Evolutionary conservation across 2,113 vertebrate genomes (phyloP).

Genomic region (Gnathonemus echidnorhynchus): DNA sequence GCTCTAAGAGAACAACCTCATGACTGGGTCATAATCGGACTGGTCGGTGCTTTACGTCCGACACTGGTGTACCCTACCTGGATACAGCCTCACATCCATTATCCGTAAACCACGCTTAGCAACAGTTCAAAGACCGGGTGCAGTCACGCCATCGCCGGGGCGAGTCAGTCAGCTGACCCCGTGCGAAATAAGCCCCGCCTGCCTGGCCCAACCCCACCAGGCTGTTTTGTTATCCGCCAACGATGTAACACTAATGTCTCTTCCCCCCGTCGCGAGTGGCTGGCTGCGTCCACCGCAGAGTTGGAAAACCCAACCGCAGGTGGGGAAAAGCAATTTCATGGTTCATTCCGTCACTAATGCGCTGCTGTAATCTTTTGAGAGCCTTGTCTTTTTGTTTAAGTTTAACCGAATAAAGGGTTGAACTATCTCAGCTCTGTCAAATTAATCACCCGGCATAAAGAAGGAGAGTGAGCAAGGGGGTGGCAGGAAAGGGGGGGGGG

Average conservation of each 20-base stretch:
- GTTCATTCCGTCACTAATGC: slow-evolving; percentile 61
- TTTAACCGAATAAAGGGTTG: slow-evolving; percentile 63
- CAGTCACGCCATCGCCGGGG: not conserved
- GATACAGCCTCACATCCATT: not conserved
- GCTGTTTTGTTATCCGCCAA: slow-evolving; percentile 42
- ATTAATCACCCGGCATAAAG: slow-evolving; percentile 56
- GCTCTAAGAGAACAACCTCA: not conserved
- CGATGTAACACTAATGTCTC: slow-evolving; percentile 50
- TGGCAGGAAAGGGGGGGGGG: not conserved
- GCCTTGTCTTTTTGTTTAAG: slow-evolving; percentile 60
- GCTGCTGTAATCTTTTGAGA: slow-evolving; percentile 60
- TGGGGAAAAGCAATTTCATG: slow-evolving; percentile 74
- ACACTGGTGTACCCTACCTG: not conserved
- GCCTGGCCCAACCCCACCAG: not conserved
- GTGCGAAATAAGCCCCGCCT: not conserved
- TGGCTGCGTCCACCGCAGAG: slow-evolving; percentile 42
- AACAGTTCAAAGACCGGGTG: slow-evolving; percentile 17
- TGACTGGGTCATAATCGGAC: not conserved
- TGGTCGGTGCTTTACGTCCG: not conserved
- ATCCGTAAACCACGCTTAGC: not conserved
- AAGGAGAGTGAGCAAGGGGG: slow-evolving; percentile 27
- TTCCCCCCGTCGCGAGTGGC: slow-evolving; percentile 36
- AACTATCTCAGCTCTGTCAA: slow-evolving; percentile 56
- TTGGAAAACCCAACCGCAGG: slow-evolving; percentile 57
- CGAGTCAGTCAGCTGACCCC: slow-evolving; percentile 28